These are phyloP conservation scores for Turnix velox DNA, from an alignment of 2,113 vertebrate genomes.

Conservation along the genomic window DNA sequence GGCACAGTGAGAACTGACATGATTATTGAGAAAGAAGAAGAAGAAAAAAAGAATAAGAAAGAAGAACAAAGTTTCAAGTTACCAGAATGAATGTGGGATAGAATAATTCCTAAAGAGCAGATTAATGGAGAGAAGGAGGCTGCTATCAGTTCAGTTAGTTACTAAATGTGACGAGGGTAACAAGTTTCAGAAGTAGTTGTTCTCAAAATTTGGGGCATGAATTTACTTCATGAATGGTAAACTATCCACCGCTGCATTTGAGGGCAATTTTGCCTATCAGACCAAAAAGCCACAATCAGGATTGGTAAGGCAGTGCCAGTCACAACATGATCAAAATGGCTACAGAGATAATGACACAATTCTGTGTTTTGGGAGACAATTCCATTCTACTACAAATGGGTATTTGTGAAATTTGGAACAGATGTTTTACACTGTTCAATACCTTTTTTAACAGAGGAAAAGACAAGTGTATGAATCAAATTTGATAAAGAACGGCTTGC, in stretches of 20 bases:
- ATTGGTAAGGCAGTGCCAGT: not conserved
- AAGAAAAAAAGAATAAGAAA: too few species aligned
- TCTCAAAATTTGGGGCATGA: not conserved
- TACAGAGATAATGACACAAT: not conserved
- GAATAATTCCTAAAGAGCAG: not conserved
- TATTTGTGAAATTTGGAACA: not conserved
- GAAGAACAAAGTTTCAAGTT: not conserved
- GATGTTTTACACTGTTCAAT: not conserved
- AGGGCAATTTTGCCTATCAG: not conserved
- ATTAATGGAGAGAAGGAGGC: not conserved
- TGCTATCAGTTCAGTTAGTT: not conserved
- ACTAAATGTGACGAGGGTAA: not conserved
- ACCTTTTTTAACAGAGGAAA: conserved; percentile 76
- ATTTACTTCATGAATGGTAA: not conserved
- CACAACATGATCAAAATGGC: not conserved
- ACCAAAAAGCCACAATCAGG: not conserved
- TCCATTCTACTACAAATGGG: not conserved
- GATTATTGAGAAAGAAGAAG: not conserved
- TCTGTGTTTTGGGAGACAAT: not conserved
- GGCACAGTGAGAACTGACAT: not conserved
- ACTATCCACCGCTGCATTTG: not conserved
- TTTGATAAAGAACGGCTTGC: conserved; percentile 84
- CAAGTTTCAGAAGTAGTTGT: not conserved
- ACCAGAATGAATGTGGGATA: not conserved
- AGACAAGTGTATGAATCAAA: conserved; percentile 85